Evolutionary conservation across 23 tunicate species (phyloP), one percentile per base, ranked within the genome.

Genomic region (Aplidium turbinatum): DNA sequence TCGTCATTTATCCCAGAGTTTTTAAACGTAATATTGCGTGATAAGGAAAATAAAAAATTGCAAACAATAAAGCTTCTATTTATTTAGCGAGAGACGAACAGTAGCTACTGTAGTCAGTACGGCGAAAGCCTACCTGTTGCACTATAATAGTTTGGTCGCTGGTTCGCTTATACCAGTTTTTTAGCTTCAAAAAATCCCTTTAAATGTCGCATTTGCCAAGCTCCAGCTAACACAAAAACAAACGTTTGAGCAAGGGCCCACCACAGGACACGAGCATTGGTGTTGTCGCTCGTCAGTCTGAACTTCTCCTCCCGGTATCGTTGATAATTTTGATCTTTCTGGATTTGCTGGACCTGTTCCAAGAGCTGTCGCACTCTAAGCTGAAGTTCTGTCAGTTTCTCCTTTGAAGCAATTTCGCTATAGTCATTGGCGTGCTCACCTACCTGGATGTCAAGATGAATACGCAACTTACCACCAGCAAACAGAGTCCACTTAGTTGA

Each of bases 161-260:
- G n/a, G n/a, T n/a, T n/a, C n/a, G n/a, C n/a, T 72, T 87, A 94
- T 40, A 94, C 99, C 31, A 94, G 90, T 36, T 94, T 94, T 78
- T 94, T 94, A 2, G 95, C 99, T 72, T 94, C 95, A 63, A 94
- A 94, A 39, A 94, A 94, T 25, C 95, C 95, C 62, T 94, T 94
- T 19, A 94, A 42, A 72, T 94, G 99, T 28, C 90, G 69, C 99
- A 94, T 94, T 55, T 94, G 99, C 95, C 99, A 87, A 35, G 82
- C 29, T 25, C 95, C 95, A 61, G 99, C 95, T 16, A 79, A 30
- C 9, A 87, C 86, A 16, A 94, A 73, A 6, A 94, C 85, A 35
- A 77, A 75, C 28, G 82, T 78, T 81, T 81, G 86, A 33, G 68
- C 61, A 38, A 81, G 19, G 4, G 86, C 74, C 86, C 86, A 81